A percentile compares a stretch with the other conserved stretches of the same genome.
Conservation (phyloP, 2,888 invertebrate species). For the Tipula confusa region DNA sequence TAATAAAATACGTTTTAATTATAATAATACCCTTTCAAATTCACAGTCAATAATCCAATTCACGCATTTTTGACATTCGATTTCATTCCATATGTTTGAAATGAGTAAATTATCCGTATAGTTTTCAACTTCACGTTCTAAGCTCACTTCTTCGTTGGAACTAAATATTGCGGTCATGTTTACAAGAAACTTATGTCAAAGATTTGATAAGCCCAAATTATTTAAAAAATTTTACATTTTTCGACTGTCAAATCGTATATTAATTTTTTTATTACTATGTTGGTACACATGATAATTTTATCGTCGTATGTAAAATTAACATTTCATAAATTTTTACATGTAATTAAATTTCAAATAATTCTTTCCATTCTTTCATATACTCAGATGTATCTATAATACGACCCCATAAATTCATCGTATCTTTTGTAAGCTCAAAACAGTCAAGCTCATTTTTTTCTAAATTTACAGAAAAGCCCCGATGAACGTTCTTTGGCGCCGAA, state of each 20-base stretch:
- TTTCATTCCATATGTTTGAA: conserved; percentile 46
- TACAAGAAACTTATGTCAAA: background rate
- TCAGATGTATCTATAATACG: conserved; percentile 30
- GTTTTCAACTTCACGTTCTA: conserved; percentile 43
- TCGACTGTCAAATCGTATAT: background rate
- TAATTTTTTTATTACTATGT: background rate
- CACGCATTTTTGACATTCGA: conserved; percentile 42
- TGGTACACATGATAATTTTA: background rate
- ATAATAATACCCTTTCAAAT: conserved; percentile 57
- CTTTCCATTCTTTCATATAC: conserved; percentile 34
- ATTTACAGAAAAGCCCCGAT: conserved; percentile 31
- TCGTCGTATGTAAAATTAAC: too few relatives aligned
- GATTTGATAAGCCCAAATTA: background rate
- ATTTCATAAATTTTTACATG: background rate
- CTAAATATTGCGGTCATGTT: conserved; percentile 43
- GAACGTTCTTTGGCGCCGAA: conserved; percentile 31
- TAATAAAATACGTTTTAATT: background rate
- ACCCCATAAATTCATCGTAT: conserved; percentile 29
- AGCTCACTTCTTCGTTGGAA: conserved; percentile 42
- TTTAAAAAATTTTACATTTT: background rate
- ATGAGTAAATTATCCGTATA: conserved; percentile 36
- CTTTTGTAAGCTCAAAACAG: conserved; percentile 32
- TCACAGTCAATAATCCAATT: conserved; percentile 67
- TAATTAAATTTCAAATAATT: conserved; percentile 32
- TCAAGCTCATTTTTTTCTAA: background rate